Base-by-base conservation (phyloP, 35 echinoderm and acorn worm genomes). In the Heliocidaris tuberculata region DNA sequence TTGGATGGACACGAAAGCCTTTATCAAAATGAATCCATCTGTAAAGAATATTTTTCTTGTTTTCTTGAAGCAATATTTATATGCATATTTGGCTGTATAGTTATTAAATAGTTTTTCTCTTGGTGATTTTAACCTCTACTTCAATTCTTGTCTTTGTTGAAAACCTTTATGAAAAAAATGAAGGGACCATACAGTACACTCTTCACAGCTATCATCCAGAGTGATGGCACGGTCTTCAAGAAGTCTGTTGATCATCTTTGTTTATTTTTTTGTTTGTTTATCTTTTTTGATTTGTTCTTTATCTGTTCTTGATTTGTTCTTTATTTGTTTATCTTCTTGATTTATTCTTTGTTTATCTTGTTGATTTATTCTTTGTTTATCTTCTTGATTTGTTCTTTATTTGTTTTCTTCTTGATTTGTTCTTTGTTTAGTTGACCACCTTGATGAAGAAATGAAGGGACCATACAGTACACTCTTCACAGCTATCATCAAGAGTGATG, bases 391-490 rank as follows among this genome's bases (percentile, higher is more conserved):
- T 49, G 2, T 42, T 42, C 35, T 42, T 42, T 42, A 1, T 42
- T 42, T 42, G 35, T 42, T 42, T 42, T 0, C 11, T 9, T 56
- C 15, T 9, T 56, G 8, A 56, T 15, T 2, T 49, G 2, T 59
- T 93, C 48, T 93, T 27, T 59, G 91, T 50, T 93, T 93, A 93
- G 91, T 93, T 49, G 91, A 93, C 50, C 91, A 93, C 30, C 91
- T 93, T 59, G 91, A 93, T 93, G 91, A 93, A 12, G 91, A 93
- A 48, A 93, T 93, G 91, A 93, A 93, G 30, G 91, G 91, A 48
- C 91, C 91, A 13, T 93, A 93, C 50, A 93, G 91, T 48, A 93
- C 91, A 10, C 50, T 93, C 17, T 93, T 93, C 29, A 52, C 91
- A 50, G 91, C 91, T 48, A 93, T 93, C 50, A 93, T 93, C 21